phyloP scores from a whole-genome alignment of 2,888 invertebrate genomes.

The Falcaria lacertinaria region DNA sequence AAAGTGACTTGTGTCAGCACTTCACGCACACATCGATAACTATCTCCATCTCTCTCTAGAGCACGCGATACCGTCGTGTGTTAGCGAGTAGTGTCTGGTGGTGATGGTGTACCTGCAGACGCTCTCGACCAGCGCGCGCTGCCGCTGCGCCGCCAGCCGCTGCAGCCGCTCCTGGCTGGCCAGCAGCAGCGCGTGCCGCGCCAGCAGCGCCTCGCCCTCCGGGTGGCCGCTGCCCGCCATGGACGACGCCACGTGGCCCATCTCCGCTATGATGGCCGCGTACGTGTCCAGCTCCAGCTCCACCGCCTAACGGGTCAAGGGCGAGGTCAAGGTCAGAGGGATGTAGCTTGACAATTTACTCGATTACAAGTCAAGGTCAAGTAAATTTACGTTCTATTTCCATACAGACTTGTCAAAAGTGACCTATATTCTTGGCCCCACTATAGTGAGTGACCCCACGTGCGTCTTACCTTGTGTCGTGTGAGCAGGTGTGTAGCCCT shows the following conservation, averaged over 20 bases:
- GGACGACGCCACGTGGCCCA: conserved; percentile 91
- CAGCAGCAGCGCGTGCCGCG: conserved; percentile 86
- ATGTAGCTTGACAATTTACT: no score
- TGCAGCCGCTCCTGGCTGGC: conserved; percentile 90
- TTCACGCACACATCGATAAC: no score
- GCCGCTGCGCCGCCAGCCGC: conserved; percentile 87
- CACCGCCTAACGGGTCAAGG: conserved; percentile 81
- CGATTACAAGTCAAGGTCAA: no score
- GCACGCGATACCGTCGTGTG: no score
- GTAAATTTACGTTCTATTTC: no score
- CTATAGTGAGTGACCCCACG: no score
- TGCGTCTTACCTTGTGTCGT: conserved; percentile 96
- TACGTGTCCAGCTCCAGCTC: conserved; percentile 95
- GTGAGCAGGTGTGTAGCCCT: conserved; percentile 95
- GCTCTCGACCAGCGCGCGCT: conserved; percentile 93
- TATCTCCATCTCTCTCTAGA: no score
- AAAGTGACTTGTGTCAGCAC: no score
- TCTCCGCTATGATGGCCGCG: conserved; percentile 93
- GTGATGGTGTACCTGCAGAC: conserved; percentile 78
- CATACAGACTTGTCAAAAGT: no score
- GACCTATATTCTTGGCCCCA: no score
- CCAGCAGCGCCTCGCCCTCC: conserved; percentile 88
- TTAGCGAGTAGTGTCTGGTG: no score
- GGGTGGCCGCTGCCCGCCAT: conserved; percentile 91
- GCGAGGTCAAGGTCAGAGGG: no score